Percentiles rank a stretch among this genome's conserved stretches.
Evolutionary conservation across 2,888 invertebrate genomes (phyloP).

Genomic region (Invenusta paracnida): DNA sequence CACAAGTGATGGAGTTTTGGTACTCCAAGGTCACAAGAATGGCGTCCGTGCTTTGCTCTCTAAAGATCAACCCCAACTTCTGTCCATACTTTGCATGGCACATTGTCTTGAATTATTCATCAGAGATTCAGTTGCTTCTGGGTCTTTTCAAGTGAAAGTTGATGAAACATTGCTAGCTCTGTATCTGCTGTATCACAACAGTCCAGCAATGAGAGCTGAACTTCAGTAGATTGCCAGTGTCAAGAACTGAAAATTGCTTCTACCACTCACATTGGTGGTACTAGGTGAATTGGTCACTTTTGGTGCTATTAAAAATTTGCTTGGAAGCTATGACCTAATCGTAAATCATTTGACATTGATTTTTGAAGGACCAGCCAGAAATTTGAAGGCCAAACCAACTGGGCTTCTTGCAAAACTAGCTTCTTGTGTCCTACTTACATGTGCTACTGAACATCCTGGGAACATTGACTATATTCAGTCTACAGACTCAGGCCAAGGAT

Average conservation of each 20-base stretch:
- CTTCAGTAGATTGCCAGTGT: neutral
- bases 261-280: conserved; percentile 34
- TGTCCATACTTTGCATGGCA: neutral
- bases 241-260: neutral
- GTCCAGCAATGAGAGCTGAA: conserved; percentile 6
- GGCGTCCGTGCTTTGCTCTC: neutral
- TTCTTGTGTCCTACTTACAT: neutral
- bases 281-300: conserved; percentile 32
- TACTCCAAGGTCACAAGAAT: neutral
- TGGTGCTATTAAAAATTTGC: conserved; percentile 34
- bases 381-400: conserved; percentile 1
- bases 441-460: neutral
- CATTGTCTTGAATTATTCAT: neutral
- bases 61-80: neutral
- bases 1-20: neutral
- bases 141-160: neutral
- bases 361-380: neutral
- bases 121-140: neutral
- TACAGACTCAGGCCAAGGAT: neutral
- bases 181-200: neutral
- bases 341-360: neutral
- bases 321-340: neutral
- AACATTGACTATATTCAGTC: neutral
- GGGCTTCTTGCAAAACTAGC: neutral
- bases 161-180: neutral